phyloP scores from a whole-genome alignment of 2,113 vertebrate genomes.

The Crotalus tigris region DNA sequence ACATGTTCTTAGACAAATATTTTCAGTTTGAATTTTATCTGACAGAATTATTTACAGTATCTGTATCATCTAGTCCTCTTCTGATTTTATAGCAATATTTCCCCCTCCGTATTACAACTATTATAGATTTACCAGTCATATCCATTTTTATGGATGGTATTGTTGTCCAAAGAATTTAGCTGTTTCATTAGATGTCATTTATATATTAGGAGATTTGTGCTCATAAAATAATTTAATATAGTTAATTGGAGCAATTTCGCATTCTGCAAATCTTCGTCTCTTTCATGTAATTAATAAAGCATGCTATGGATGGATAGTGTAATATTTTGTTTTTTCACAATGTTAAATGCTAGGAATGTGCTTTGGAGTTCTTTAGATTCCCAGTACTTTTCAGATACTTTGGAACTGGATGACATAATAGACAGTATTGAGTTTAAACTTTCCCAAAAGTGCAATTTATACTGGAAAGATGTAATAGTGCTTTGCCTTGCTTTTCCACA shows the following conservation, averaged over 20 bases:
- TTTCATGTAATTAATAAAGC: background rate
- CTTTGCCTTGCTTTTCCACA: background rate
- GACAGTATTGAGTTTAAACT: background rate
- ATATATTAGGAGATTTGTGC: slow-evolving; percentile 44
- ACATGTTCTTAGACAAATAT: slow-evolving; percentile 44
- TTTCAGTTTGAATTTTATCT: slow-evolving; percentile 48
- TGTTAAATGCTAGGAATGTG: background rate
- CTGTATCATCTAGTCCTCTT: slow-evolving; percentile 34
- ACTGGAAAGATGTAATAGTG: background rate
- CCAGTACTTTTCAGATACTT: background rate
- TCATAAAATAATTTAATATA: slow-evolving; percentile 50
- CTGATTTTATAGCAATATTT: slow-evolving; percentile 42
- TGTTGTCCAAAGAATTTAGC: slow-evolving; percentile 30
- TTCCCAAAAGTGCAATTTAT: background rate
- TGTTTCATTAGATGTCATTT: slow-evolving; percentile 41
- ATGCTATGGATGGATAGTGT: slow-evolving; percentile 12
- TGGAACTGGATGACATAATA: background rate
- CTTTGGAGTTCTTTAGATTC: background rate
- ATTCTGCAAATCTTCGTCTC: slow-evolving; percentile 32
- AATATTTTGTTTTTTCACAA: background rate
- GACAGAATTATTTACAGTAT: slow-evolving; percentile 18
- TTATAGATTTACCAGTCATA: slow-evolving; percentile 51
- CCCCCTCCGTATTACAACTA: background rate
- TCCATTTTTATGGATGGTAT: slow-evolving; percentile 47
- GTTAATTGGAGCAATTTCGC: slow-evolving; percentile 55